Conservation (phyloP, 2,113 vertebrate species). For the Hypocryptadius cinnamomeus region DNA sequence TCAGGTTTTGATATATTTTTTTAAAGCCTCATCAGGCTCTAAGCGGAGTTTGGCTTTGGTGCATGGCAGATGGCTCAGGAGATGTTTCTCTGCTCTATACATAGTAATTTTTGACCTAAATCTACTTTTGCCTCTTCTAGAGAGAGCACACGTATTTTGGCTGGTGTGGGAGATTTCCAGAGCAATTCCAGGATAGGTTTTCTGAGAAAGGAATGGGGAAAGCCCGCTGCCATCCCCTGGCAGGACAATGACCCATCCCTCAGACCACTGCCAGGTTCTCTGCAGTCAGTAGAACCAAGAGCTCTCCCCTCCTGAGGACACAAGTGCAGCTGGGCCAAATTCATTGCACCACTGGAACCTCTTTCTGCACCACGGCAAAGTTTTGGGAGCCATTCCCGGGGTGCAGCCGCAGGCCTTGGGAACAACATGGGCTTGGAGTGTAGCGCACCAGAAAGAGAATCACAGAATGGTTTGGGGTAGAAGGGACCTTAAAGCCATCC, state of each 20-base stretch:
- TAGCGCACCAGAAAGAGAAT: not conserved
- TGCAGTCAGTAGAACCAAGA: not conserved
- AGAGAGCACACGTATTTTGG: not conserved
- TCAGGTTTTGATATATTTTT: not conserved
- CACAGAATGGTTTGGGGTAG: not conserved
- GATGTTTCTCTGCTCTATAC: constrained; percentile 28
- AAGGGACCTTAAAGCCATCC: not conserved
- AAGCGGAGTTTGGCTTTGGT: constrained; percentile 30
- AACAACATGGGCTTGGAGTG: rapidly evolving
- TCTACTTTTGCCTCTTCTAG: not conserved
- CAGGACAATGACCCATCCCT: rapidly evolving
- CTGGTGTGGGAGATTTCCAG: not conserved
- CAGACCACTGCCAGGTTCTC: not conserved
- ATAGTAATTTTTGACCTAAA: constrained; percentile 38
- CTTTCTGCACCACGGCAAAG: rapidly evolving
- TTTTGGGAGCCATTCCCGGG: not conserved
- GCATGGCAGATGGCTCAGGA: constrained; percentile 38
- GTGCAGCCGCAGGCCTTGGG: not conserved
- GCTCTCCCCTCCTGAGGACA: not conserved
- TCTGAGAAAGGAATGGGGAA: not conserved
- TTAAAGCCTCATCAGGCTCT: not conserved
- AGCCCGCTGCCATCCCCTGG: not conserved
- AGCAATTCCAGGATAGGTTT: not conserved
- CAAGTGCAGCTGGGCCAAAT: not conserved
- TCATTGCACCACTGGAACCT: not conserved